Base-by-base conservation (phyloP, 2,797 vertebrate genomes). In the Lepus townsendii region DNA sequence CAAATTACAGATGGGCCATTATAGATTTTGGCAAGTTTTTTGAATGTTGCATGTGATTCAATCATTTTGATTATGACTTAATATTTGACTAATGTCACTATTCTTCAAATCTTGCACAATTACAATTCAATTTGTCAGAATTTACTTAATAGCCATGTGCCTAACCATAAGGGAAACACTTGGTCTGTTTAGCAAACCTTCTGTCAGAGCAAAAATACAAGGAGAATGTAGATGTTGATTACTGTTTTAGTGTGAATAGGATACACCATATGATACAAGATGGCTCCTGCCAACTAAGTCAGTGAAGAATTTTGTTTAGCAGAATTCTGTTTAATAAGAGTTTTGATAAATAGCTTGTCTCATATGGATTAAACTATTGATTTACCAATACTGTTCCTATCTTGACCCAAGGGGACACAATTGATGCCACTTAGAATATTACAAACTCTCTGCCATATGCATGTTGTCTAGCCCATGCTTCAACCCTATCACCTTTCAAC, bases 401-500 rank as follows among this genome's bases (percentile, higher is more conserved):
- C 96, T 97, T 96, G 95, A 98, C 97, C 98, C 97, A 97, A 76
- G 96, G 98, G 98, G 97, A 98, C 97, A 97, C 96, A 96, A 97
- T 97, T 96, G 97, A 98, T 98, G 97, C 97, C 98, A 97, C 97
- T 98, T 98, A 97, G 98, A 98, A 98, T 98, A 98, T 98, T 97
- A 97, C 97, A 98, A 97, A 98, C 96, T 94, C 98, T 98, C 95
- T 98, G 98, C 98, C 98, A 98, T 98, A 98, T 98, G 98, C 97
- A 98, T 98, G 97, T 98, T 98, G 98, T 98, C 98, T 98, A 98
- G 97, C 97, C 90, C 97, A 97, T 96, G 95, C 96, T 98, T 98
- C 98, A 98, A 98, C 98, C 98, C 97, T 98, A 98, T 98, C 98
- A 98, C 98, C 98, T 98, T 98, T 98, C 98, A 98, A 97, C 98